phyloP scores from a whole-genome alignment of 2,113 vertebrate genomes.

The Heliornis fulica region DNA sequence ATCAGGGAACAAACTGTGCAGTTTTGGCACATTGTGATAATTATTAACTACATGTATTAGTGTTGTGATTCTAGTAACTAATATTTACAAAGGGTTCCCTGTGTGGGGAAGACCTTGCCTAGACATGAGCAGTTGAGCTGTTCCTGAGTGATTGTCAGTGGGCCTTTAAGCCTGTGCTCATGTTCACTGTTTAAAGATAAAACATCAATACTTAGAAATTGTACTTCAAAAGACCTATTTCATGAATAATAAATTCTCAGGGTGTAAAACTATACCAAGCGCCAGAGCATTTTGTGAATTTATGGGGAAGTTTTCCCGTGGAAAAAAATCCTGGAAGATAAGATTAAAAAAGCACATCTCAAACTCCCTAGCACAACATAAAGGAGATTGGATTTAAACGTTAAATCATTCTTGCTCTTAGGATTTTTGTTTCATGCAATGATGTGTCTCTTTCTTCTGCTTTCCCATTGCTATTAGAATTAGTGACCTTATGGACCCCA shows the following conservation, averaged over 20 bases:
- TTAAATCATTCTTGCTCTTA: conserved; percentile 3
- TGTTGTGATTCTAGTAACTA: conserved; percentile 77
- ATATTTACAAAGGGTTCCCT: conserved; percentile 81
- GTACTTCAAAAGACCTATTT: conserved; percentile 75
- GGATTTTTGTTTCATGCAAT: conserved; percentile 7
- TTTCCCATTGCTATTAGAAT: not conserved
- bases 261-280: conserved; percentile 60
- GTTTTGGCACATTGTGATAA: conserved; percentile 78
- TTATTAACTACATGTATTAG: conserved; percentile 82
- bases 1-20: conserved; percentile 81
- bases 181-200: conserved; percentile 71
- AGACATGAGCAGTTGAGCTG: conserved; percentile 67
- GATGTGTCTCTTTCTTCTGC: not conserved
- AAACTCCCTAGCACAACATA: conserved; percentile 1
- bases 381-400: conserved; percentile 38
- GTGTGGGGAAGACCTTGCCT: conserved; percentile 70
- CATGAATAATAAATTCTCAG: conserved; percentile 77
- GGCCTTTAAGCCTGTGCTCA: conserved; percentile 65
- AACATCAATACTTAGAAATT: conserved; percentile 77
- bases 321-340: conserved; percentile 23
- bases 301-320: conserved; percentile 59
- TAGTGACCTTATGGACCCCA: conserved; percentile 7
- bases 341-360: conserved; percentile 17
- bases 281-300: conserved; percentile 72
- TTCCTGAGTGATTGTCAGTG: conserved; percentile 74